A percentile compares a stretch with the other conserved stretches of the same genome.
These are phyloP conservation scores for Syngnathus floridae DNA, from an alignment of 2,113 vertebrate species.

Conservation along the genomic window DNA sequence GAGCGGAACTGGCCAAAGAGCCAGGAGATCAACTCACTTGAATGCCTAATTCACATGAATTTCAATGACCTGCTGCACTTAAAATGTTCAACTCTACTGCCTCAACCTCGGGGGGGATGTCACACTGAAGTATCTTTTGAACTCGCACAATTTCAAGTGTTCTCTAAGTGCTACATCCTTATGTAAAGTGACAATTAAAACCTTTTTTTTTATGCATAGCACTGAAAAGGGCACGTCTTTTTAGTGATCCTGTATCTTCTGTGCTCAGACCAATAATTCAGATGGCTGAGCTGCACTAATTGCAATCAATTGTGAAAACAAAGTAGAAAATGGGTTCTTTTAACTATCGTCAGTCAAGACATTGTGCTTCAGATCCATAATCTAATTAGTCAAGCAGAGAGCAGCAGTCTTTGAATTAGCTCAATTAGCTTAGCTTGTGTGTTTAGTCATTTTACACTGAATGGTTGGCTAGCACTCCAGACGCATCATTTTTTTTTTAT, in stretches of 20 bases:
- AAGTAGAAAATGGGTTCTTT: background rate
- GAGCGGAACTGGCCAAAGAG: background rate
- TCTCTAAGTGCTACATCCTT: background rate
- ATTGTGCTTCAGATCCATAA: background rate
- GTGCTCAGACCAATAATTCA: background rate
- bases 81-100: conserved; percentile 29
- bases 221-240: background rate
- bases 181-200: background rate
- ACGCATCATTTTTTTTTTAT: too few relatives aligned
- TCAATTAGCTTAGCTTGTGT: background rate
- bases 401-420: background rate
- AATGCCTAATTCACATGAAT: conserved; percentile 43
- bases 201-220: background rate
- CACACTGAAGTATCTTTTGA: background rate
- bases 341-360: background rate
- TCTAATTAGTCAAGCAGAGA: background rate
- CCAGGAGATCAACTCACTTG: conserved; percentile 34
- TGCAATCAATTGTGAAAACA: background rate
- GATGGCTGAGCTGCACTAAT: background rate
- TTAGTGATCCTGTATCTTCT: background rate
- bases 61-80: conserved; percentile 47
- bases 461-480: too few relatives aligned
- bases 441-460: too few relatives aligned
- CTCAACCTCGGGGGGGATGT: conserved; percentile 14
- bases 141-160: background rate